Conservation (phyloP, 2,113 vertebrate genomes). For the Heterotilapia buettikoferi region DNA sequence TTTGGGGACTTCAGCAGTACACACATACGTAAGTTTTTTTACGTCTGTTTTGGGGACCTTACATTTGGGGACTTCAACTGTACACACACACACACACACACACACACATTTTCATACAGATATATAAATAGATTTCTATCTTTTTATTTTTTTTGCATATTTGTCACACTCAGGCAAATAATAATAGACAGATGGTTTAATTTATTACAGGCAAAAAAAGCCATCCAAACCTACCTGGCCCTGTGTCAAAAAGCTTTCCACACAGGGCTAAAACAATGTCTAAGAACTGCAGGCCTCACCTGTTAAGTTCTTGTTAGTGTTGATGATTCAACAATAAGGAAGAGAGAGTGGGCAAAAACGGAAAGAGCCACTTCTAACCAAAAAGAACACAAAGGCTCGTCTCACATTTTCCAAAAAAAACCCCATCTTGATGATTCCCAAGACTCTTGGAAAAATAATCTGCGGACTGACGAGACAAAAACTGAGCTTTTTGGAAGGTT, state of each 20-base stretch:
- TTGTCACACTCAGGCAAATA: background rate
- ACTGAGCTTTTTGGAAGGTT: accelerated
- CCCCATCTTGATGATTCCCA: background rate
- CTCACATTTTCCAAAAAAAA: background rate
- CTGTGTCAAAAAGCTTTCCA: background rate
- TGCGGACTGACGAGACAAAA: background rate
- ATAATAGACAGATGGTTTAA: background rate
- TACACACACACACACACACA: background rate
- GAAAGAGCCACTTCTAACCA: background rate
- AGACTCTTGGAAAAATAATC: background rate
- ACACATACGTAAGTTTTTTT: too few relatives aligned
- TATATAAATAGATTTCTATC: background rate
- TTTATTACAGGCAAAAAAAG: accelerated
- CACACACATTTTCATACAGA: background rate
- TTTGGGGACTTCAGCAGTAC: too few relatives aligned
- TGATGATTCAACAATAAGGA: background rate
- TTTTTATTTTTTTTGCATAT: background rate
- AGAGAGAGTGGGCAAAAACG: background rate
- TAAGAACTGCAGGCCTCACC: background rate
- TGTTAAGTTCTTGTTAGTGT: background rate
- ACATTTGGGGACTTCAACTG: too few relatives aligned
- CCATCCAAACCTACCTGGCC: background rate
- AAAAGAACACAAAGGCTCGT: background rate
- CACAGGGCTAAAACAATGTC: background rate
- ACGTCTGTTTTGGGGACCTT: too few relatives aligned